These are phyloP conservation scores for Drosophila dunni DNA, from an alignment of 1,140 invertebrate genomes.

Conservation along the genomic window DNA sequence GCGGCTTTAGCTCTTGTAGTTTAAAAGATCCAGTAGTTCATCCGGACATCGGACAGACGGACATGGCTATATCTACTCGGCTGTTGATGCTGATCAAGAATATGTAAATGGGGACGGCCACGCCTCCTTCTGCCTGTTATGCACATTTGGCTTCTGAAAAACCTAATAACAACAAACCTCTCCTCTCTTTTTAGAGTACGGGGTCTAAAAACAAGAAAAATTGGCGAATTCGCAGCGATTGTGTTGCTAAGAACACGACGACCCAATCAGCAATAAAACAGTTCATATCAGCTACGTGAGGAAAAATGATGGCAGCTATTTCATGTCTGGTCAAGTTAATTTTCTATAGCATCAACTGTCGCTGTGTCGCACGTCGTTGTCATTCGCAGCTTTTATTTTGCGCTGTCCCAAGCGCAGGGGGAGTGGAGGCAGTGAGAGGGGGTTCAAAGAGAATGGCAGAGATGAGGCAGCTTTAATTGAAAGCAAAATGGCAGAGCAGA, in stretches of 20 bases:
- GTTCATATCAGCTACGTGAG: conserved; percentile 62
- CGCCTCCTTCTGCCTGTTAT: too few species aligned
- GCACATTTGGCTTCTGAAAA: too few species aligned
- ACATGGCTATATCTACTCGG: too few species aligned
- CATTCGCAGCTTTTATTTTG: conserved; percentile 73
- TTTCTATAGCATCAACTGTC: conserved; percentile 67
- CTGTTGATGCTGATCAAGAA: too few species aligned
- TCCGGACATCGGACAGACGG: too few species aligned
- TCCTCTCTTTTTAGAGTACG: too few species aligned
- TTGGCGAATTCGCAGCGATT: conserved; percentile 9
- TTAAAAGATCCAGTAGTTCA: too few species aligned
- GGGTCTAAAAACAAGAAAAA: too few species aligned
- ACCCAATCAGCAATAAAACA: conserved; percentile 49
- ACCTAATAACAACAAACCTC: too few species aligned
- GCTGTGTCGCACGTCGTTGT: conserved; percentile 64
- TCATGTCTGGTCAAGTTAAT: conserved; percentile 68
- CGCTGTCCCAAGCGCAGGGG: conserved; percentile 12
- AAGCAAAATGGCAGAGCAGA: conserved; percentile 71
- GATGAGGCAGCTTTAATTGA: conserved; percentile 66
- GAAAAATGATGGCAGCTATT: conserved; percentile 47
- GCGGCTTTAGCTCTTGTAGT: too few species aligned
- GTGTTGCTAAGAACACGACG: conserved; percentile 5
- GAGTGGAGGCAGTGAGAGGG: background rate
- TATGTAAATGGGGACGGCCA: too few species aligned
- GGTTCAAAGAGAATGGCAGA: background rate